Percentiles rank a stretch among this genome's conserved stretches.
These are phyloP conservation scores for Heliopora coerulea DNA, from an alignment of 92 coral and sea anemone species.

Conservation along the genomic window DNA sequence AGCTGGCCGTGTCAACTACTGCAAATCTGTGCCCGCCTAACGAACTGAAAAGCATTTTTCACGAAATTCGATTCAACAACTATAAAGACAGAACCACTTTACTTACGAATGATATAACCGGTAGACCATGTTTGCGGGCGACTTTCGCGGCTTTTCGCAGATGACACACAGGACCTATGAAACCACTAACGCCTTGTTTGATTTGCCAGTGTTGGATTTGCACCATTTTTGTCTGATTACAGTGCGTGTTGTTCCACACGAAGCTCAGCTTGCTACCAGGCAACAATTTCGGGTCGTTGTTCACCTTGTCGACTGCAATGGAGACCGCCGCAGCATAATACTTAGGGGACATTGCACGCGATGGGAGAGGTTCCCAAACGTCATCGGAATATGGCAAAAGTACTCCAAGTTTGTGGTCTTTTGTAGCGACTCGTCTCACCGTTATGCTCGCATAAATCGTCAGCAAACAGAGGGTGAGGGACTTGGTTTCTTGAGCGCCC, in stretches of 20 bases:
- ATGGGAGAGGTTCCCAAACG: slow-evolving; percentile 23
- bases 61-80: no score
- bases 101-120: slow-evolving; percentile 98
- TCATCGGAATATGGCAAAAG: slow-evolving; percentile 68
- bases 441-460: background rate
- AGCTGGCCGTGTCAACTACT: no score
- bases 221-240: slow-evolving; percentile 80
- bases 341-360: no score
- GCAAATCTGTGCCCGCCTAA: no score
- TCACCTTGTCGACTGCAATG: slow-evolving; percentile 86
- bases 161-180: slow-evolving; percentile 90
- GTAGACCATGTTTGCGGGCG: slow-evolving; percentile 75
- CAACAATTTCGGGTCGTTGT: slow-evolving; percentile 63
- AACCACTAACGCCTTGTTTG: slow-evolving; percentile 79
- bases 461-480: background rate
- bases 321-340: slow-evolving; percentile 81
- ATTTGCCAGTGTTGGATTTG: slow-evolving; percentile 76
- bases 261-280: slow-evolving; percentile 78
- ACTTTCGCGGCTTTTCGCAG: slow-evolving; percentile 78
- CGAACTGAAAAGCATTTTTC: no score
- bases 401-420: slow-evolving; percentile 78
- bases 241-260: slow-evolving; percentile 91
- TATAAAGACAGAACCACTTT: no score
- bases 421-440: slow-evolving; percentile 23
- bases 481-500: background rate